Evolutionary conservation across 2,797 vertebrate genomes (phyloP).

Genomic region (Tapera naevia): DNA sequence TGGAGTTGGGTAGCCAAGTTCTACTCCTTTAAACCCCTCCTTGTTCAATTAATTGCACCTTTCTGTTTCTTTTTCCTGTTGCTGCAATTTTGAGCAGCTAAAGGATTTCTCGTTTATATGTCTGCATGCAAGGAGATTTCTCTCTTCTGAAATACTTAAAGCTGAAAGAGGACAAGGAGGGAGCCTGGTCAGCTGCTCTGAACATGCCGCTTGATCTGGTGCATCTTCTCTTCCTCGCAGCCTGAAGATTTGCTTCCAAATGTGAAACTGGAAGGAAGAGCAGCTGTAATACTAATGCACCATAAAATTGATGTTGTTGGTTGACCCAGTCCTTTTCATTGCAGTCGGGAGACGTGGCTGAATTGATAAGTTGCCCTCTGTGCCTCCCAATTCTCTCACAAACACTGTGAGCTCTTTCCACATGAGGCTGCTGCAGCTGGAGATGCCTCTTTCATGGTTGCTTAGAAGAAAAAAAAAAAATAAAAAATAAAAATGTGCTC

Average conservation of each 20-base stretch:
- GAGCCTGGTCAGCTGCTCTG: background rate
- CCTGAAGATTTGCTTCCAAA: background rate
- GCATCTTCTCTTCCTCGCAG: background rate
- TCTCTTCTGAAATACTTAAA: background rate
- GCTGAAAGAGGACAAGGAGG: background rate
- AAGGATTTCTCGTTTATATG: background rate
- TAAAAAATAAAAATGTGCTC: constrained; percentile 31
- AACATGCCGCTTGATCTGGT: background rate
- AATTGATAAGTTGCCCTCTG: background rate
- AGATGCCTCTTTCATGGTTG: constrained; percentile 45
- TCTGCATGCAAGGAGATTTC: background rate
- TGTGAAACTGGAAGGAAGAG: background rate
- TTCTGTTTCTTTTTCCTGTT: background rate
- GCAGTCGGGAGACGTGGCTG: background rate
- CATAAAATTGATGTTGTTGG: background rate
- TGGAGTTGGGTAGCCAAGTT: background rate
- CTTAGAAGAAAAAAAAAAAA: constrained; percentile 16
- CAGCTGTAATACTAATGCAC: background rate
- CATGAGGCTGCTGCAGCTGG: constrained; percentile 29
- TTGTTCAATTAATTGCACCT: background rate
- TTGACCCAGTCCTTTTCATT: background rate
- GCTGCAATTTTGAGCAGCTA: background rate
- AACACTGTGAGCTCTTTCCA: background rate
- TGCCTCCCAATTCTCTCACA: background rate
- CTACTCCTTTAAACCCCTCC: background rate